Evolutionary conservation across 2,888 invertebrate genomes (phyloP).

Genomic region (Melieria crassipennis): DNA sequence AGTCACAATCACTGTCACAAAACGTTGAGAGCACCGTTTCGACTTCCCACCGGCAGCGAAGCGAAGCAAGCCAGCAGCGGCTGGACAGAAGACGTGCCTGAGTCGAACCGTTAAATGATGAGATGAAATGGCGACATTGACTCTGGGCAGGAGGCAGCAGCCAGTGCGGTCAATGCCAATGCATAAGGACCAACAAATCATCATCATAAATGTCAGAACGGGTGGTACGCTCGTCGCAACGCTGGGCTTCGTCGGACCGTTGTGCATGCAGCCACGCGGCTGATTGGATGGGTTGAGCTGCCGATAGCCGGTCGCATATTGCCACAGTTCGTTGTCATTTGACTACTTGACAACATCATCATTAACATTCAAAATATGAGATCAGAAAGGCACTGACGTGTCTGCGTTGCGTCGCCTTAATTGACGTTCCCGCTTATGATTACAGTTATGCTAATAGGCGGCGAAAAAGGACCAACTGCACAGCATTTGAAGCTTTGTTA

Average conservation of each 20-base stretch:
- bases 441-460: slow-evolving; percentile 32
- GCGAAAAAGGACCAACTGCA: not conserved
- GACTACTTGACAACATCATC: slow-evolving; percentile 8
- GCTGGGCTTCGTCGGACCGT: not conserved
- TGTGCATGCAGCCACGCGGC: too few relatives aligned
- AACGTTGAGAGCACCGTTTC: not conserved
- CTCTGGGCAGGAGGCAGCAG: not conserved
- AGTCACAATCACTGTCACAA: slow-evolving; percentile 26
- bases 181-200: slow-evolving; percentile 28
- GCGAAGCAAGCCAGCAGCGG: not conserved
- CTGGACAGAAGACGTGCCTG: slow-evolving; percentile 6
- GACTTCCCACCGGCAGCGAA: not conserved
- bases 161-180: slow-evolving; percentile 6
- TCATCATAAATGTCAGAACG: slow-evolving; percentile 31
- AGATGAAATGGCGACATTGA: not conserved
- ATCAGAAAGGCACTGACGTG: not conserved
- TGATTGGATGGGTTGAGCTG: too few relatives aligned
- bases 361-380: slow-evolving; percentile 24
- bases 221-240: slow-evolving; percentile 17
- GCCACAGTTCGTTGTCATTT: slow-evolving; percentile 8
- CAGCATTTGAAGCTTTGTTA: slow-evolving; percentile 31
- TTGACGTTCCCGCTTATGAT: slow-evolving; percentile 37
- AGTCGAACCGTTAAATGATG: not conserved
- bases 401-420: slow-evolving; percentile 19
- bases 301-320: too few relatives aligned